phyloP scores from a whole-genome alignment of 2,113 vertebrate species.

The Passer montanus region DNA sequence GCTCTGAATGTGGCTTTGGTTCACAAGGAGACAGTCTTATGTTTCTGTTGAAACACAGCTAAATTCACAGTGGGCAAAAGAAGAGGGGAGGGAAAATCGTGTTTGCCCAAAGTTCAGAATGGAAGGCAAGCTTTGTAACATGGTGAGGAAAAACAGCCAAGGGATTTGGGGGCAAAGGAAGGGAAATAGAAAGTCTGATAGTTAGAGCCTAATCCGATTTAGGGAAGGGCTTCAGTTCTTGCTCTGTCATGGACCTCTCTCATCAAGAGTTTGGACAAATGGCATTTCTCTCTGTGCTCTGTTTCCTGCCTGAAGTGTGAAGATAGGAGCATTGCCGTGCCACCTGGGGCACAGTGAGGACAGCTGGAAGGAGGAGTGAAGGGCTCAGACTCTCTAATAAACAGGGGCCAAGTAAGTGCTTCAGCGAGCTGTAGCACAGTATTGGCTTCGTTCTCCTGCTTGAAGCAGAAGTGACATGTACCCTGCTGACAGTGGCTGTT shows the following conservation, averaged over 20 bases:
- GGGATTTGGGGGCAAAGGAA: conserved; percentile 11
- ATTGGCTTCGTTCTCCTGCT: conserved; percentile 43
- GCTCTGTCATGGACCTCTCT: conserved; percentile 25
- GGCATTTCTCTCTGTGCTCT: conserved; percentile 56
- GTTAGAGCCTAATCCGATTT: conserved; percentile 30
- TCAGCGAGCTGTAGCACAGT: conserved; percentile 57
- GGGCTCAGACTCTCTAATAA: conserved; percentile 44
- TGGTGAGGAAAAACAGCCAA: not conserved
- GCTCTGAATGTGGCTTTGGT: not conserved
- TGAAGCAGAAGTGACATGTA: conserved; percentile 47
- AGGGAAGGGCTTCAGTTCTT: conserved; percentile 25
- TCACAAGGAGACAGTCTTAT: not conserved
- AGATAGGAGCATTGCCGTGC: conserved; percentile 49
- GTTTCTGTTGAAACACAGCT: not conserved
- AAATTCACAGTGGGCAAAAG: not conserved
- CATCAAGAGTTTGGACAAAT: conserved; percentile 48
- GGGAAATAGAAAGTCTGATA: conserved; percentile 23
- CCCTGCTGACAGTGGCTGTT: conserved; percentile 46
- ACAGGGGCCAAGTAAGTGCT: conserved; percentile 60
- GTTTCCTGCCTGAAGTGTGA: conserved; percentile 64
- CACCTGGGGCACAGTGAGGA: conserved; percentile 58
- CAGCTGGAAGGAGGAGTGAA: conserved; percentile 61
- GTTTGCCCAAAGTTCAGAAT: not conserved
- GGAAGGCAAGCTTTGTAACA: not conserved
- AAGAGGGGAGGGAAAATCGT: not conserved